Conservation (phyloP, 2,113 vertebrate species). For the Acanthisitta chloris region DNA sequence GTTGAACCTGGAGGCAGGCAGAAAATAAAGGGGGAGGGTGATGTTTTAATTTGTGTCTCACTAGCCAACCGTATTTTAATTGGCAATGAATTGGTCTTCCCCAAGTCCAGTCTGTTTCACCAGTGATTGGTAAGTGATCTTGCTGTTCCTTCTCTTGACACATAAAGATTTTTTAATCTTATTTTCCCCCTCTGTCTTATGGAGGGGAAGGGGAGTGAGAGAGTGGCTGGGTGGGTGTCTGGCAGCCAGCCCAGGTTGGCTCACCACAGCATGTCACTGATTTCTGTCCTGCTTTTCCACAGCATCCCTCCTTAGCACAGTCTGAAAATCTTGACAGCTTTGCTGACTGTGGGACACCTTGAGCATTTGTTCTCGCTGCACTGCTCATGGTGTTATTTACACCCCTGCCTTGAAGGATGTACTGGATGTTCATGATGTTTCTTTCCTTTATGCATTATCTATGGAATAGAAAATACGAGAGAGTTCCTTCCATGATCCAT, state of each 20-base stretch:
- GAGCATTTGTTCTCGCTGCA: rapidly evolving
- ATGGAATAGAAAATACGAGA: not conserved
- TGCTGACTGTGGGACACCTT: not conserved
- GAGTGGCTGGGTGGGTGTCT: not conserved
- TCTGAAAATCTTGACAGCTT: not conserved
- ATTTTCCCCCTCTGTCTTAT: not conserved
- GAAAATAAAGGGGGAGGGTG: not conserved
- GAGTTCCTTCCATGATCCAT: not conserved
- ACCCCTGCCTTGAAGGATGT: not conserved
- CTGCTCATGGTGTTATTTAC: not conserved
- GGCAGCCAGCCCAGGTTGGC: not conserved
- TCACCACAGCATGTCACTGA: not conserved
- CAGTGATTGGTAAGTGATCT: not conserved
- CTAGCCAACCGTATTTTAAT: not conserved
- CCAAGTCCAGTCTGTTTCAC: not conserved
- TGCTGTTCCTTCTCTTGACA: not conserved
- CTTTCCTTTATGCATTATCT: not conserved
- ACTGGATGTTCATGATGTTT: not conserved
- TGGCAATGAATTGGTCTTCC: not conserved
- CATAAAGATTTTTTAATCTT: not conserved
- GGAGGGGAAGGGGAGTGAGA: not conserved
- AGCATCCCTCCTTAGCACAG: not conserved
- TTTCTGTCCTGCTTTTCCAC: not conserved
- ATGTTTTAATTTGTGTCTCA: not conserved
- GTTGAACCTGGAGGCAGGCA: not conserved